Percentiles rank a stretch among this genome's conserved stretches.
Conservation (phyloP, 1,140 invertebrate species). For the Zaprionus africanus region DNA sequence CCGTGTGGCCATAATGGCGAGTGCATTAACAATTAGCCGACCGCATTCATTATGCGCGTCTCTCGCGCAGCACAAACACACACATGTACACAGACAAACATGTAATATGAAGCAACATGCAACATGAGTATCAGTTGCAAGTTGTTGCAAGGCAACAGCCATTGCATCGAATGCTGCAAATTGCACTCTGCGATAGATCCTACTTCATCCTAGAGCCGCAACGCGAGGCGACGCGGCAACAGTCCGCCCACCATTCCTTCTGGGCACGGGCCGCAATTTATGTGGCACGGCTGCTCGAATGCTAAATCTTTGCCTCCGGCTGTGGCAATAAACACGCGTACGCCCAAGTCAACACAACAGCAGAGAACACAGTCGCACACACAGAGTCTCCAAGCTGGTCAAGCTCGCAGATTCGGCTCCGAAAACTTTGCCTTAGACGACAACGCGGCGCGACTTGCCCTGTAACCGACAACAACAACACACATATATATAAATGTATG, state of each 20-base stretch:
- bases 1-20: slow-evolving; percentile 69
- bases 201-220: slow-evolving; percentile 50
- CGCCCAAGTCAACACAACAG: slow-evolving; percentile 64
- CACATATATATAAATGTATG: slow-evolving; percentile 40
- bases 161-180: slow-evolving; percentile 32
- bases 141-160: slow-evolving; percentile 19
- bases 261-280: slow-evolving; percentile 60
- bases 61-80: slow-evolving; percentile 5
- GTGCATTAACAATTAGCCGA: slow-evolving; percentile 81
- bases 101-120: slow-evolving; percentile 21
- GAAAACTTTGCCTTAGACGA: slow-evolving; percentile 64
- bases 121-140: slow-evolving; percentile 23
- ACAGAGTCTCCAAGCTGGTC: slow-evolving; percentile 43
- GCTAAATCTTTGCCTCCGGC: slow-evolving; percentile 76
- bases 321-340: slow-evolving; percentile 76
- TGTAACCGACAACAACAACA: slow-evolving; percentile 34
- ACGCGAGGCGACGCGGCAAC: background rate
- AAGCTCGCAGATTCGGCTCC: slow-evolving; percentile 64
- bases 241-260: slow-evolving; percentile 66
- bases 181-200: slow-evolving; percentile 17
- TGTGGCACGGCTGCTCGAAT: slow-evolving; percentile 58
- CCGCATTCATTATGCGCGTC: slow-evolving; percentile 69
- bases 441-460: slow-evolving; percentile 37
- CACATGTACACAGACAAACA: background rate
- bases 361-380: background rate